Conservation (phyloP, 2,888 invertebrate genomes). For the Dicyrtomina minuta region DNA sequence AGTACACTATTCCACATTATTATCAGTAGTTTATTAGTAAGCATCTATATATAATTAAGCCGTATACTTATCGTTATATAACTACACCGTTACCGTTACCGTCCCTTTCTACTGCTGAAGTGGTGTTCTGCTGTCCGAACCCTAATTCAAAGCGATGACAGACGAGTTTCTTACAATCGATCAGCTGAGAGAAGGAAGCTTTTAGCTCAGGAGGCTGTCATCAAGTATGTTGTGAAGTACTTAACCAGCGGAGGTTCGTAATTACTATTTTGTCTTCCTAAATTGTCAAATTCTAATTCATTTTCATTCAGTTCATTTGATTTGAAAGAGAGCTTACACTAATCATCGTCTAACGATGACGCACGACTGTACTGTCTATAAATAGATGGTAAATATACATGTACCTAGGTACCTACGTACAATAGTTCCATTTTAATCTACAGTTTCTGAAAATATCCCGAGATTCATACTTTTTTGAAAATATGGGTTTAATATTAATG, state of each 20-base stretch:
- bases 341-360: no score
- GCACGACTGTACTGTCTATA: no score
- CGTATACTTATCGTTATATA: no score
- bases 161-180: slow-evolving; percentile 44
- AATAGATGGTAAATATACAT: background rate
- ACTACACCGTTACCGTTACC: no score
- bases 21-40: no score
- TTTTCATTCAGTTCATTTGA: background rate
- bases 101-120: slow-evolving; percentile 25
- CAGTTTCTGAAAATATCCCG: no score
- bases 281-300: background rate
- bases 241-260: slow-evolving; percentile 18
- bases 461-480: no score
- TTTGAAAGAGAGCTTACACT: no score
- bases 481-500: no score
- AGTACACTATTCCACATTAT: no score
- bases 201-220: slow-evolving; percentile 30
- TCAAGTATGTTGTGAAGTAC: slow-evolving; percentile 21
- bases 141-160: slow-evolving; percentile 45
- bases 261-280: background rate
- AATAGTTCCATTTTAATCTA: no score
- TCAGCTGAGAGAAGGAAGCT: slow-evolving; percentile 44
- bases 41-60: no score
- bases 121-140: slow-evolving; percentile 48
- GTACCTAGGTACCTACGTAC: background rate